Evolutionary conservation across 2,888 invertebrate genomes (phyloP).

Genomic region (Scotopteryx bipunctaria): DNA sequence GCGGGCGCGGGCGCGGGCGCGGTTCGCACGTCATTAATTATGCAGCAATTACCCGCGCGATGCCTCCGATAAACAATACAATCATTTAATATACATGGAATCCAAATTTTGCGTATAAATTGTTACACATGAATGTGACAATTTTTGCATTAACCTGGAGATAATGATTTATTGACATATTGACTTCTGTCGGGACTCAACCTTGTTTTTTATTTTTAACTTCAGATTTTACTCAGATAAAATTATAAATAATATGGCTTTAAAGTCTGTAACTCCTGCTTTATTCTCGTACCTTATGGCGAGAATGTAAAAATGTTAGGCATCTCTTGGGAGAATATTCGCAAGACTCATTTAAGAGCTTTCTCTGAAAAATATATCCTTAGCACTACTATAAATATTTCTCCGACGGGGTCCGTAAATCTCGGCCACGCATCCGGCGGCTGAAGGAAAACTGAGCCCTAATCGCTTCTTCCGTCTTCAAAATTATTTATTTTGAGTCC

Average conservation of each 20-base stretch:
- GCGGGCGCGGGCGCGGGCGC: background rate
- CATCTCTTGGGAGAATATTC: too few species aligned
- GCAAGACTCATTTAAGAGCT: too few species aligned
- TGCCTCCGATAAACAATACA: slow-evolving; percentile 14
- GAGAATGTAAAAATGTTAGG: too few species aligned
- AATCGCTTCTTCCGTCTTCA: background rate
- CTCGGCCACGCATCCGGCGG: background rate
- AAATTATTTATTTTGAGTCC: background rate
- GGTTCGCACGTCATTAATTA: background rate
- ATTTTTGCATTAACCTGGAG: slow-evolving; percentile 1
- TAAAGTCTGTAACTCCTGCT: too few species aligned
- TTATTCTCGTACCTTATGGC: too few species aligned
- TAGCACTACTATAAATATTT: background rate
- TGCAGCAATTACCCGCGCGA: slow-evolving; percentile 8
- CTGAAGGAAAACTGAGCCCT: background rate
- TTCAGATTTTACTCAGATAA: background rate
- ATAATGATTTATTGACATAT: background rate
- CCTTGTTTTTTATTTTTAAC: background rate
- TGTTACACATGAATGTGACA: slow-evolving; percentile 18
- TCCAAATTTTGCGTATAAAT: slow-evolving; percentile 19
- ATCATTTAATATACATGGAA: slow-evolving; percentile 14
- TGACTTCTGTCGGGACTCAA: background rate
- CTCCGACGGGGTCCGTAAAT: background rate
- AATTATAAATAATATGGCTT: too few species aligned
- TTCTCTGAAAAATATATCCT: too few species aligned